phyloP scores from a whole-genome alignment of 2,888 invertebrate genomes.

The Heliconius ethilla region DNA sequence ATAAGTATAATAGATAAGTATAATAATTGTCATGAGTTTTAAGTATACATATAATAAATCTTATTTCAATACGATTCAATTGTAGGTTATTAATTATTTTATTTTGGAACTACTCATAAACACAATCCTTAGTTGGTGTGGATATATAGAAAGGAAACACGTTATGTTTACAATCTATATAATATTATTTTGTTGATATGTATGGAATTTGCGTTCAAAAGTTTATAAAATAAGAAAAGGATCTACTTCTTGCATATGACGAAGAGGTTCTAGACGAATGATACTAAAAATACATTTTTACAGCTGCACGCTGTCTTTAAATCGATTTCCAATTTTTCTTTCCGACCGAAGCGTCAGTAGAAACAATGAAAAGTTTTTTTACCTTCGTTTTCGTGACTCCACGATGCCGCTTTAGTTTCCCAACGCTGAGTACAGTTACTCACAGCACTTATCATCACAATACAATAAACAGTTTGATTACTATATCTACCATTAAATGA shows the following conservation, averaged over 20 bases:
- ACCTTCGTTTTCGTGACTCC: slow-evolving; percentile 83
- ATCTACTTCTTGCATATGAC: slow-evolving; percentile 1
- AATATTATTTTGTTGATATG: slow-evolving; percentile 10
- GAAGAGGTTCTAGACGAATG: background rate
- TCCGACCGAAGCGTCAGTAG: slow-evolving; percentile 60
- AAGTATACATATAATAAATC: background rate
- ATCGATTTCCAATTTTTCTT: slow-evolving; percentile 62
- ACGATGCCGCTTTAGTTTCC: slow-evolving; percentile 82
- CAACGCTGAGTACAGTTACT: slow-evolving; percentile 79
- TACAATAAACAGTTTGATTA: slow-evolving; percentile 67
- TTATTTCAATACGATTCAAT: background rate
- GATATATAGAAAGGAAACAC: slow-evolving; percentile 5
- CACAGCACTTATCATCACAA: slow-evolving; percentile 82
- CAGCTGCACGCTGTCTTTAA: slow-evolving; percentile 36
- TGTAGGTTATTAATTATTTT: slow-evolving; percentile 10
- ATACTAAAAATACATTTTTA: slow-evolving; percentile 15
- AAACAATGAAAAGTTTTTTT: slow-evolving; percentile 75
- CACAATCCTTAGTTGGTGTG: background rate
- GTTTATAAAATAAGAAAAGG: slow-evolving; percentile 7
- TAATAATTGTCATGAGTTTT: background rate
- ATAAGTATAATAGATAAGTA: no score
- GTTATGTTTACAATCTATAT: slow-evolving; percentile 15
- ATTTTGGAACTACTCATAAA: background rate
- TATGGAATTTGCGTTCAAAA: slow-evolving; percentile 7
- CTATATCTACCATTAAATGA: slow-evolving; percentile 72